These are phyloP conservation scores for Lithobates sylvaticus DNA, from an alignment of 2,797 vertebrate species.

Conservation along the genomic window DNA sequence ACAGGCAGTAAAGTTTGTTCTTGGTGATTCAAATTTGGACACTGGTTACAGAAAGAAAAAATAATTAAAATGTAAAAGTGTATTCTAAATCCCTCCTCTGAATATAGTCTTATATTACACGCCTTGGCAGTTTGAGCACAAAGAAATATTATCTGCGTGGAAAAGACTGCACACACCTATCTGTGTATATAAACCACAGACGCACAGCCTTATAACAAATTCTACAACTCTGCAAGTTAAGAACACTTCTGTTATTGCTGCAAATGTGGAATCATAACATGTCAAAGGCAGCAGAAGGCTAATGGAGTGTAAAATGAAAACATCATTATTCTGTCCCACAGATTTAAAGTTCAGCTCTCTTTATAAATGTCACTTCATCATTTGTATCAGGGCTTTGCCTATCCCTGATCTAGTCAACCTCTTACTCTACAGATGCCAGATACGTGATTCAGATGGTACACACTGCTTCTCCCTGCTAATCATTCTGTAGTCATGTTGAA, in stretches of 20 bases:
- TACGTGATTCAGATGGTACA: background rate
- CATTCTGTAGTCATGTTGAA: background rate
- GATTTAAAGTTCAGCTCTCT: conserved; percentile 52
- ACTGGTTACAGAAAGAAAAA: conserved; percentile 40
- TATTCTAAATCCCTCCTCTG: conserved; percentile 25
- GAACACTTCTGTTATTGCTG: conserved; percentile 16
- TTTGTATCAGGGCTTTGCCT: conserved; percentile 22
- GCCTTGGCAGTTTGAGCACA: background rate
- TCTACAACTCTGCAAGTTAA: conserved; percentile 9
- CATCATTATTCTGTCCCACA: conserved; percentile 47
- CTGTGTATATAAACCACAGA: conserved; percentile 12
- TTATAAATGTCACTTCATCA: conserved; percentile 53
- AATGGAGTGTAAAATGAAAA: conserved; percentile 51
- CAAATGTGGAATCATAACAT: conserved; percentile 39
- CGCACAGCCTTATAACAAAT: background rate
- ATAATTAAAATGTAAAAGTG: conserved; percentile 20
- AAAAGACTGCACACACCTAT: conserved; percentile 11
- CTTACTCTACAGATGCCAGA: conserved; percentile 4
- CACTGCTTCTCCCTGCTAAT: background rate
- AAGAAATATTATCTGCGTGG: background rate
- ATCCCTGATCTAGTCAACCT: conserved; percentile 10
- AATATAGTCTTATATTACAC: conserved; percentile 28
- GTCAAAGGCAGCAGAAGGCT: conserved; percentile 37
- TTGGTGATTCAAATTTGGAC: conserved; percentile 40
- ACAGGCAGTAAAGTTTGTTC: conserved; percentile 38